Conservation (phyloP, 1,140 invertebrate species). For the Eupristina koningsbergeri region DNA sequence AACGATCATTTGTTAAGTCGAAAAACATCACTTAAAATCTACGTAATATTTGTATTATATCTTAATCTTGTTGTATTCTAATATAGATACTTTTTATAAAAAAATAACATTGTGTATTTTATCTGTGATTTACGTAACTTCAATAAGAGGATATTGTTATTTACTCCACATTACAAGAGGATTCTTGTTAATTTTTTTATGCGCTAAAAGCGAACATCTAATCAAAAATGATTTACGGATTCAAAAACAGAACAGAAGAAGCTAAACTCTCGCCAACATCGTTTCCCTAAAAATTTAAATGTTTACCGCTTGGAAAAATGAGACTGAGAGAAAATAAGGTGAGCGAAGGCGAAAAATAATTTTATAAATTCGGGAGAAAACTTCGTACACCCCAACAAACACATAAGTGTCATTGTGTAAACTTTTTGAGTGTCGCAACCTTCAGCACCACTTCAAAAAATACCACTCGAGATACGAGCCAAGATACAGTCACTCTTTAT, state of each 20-base stretch:
- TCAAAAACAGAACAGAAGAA: conserved; percentile 38
- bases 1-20: too few species aligned
- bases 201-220: conserved; percentile 33
- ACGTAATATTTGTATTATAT: too few species aligned
- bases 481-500: conserved; percentile 62
- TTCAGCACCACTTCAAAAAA: conserved; percentile 57
- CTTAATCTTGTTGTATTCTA: too few species aligned
- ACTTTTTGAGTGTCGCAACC: conserved; percentile 54
- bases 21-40: too few species aligned
- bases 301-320: background rate
- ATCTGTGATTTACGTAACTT: too few species aligned
- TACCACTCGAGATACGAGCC: conserved; percentile 60
- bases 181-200: conserved; percentile 3
- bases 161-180: background rate
- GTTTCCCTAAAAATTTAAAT: background rate
- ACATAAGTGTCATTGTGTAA: conserved; percentile 66
- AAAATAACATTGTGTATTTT: too few species aligned
- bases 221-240: conserved; percentile 29
- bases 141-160: background rate
- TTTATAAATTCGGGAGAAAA: conserved; percentile 38
- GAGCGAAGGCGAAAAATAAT: conserved; percentile 31
- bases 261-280: background rate
- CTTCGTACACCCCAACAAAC: conserved; percentile 65
- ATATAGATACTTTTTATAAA: too few species aligned
- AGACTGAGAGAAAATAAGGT: background rate